A percentile compares a stretch with the other conserved stretches of the same genome.
Conservation (phyloP, 2,888 invertebrate species). For the Schizotus pectinicornis region DNA sequence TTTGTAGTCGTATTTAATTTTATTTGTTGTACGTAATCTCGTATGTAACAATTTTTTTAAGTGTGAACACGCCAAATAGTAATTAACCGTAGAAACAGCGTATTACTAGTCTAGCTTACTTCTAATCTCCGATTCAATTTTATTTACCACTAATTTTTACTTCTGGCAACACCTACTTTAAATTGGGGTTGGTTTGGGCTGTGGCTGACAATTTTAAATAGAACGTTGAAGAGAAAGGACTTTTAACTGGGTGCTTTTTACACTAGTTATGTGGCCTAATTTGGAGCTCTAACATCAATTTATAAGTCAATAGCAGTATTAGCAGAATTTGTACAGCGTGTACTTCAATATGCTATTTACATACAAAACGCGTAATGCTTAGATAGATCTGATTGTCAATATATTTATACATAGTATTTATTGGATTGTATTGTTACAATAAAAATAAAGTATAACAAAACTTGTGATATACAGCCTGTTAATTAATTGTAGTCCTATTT, state of each 20-base stretch:
- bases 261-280: neutral
- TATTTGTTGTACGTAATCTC: too few species aligned
- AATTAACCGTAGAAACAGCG: too few species aligned
- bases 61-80: too few species aligned
- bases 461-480: neutral
- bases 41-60: too few species aligned
- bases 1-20: too few species aligned
- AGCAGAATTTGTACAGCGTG: constrained; percentile 7
- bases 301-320: constrained; percentile 17
- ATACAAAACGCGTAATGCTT: neutral
- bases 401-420: constrained; percentile 22
- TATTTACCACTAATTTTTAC: too few species aligned
- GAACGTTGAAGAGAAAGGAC: too few species aligned
- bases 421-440: constrained; percentile 19
- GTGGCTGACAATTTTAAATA: too few species aligned
- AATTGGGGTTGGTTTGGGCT: too few species aligned
- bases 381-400: constrained; percentile 23
- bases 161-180: too few species aligned
- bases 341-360: constrained; percentile 6
- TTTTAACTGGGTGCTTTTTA: neutral
- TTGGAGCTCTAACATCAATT: constrained; percentile 8
- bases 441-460: constrained; percentile 7
- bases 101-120: too few species aligned
- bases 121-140: too few species aligned
- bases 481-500: neutral